phyloP scores from a whole-genome alignment of 2,888 invertebrate species.

The Troides oblongomaculatus region DNA sequence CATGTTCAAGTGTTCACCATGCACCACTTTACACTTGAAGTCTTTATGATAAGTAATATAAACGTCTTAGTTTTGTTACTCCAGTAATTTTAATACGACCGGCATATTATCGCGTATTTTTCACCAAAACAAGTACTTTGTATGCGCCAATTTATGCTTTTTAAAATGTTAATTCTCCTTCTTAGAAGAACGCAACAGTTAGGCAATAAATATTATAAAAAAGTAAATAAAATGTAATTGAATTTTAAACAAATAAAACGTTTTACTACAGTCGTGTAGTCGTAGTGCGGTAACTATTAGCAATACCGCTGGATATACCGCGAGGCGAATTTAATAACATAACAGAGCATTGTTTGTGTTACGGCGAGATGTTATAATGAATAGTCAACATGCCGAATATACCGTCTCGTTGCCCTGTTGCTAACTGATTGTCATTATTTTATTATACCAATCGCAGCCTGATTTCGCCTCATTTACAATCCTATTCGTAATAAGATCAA shows the following conservation, averaged over 20 bases:
- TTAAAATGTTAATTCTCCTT: no score
- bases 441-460: slow-evolving; percentile 42
- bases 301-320: slow-evolving; percentile 36
- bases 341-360: slow-evolving; percentile 65
- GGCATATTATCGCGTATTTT: no score
- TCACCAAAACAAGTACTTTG: no score
- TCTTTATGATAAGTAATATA: no score
- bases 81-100: no score
- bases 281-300: slow-evolving; percentile 3
- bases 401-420: slow-evolving; percentile 41
- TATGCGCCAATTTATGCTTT: no score
- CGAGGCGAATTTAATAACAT: slow-evolving; percentile 68
- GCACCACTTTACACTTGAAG: no score
- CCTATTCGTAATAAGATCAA: slow-evolving; percentile 19
- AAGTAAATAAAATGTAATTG: not conserved
- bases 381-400: slow-evolving; percentile 68
- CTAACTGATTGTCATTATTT: slow-evolving; percentile 58
- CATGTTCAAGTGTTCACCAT: no score
- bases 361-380: slow-evolving; percentile 70
- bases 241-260: not conserved
- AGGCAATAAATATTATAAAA: not conserved
- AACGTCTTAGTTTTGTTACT: no score
- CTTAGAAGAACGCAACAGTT: not conserved
- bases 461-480: slow-evolving; percentile 30
- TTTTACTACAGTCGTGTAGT: not conserved